Base-by-base conservation (phyloP, 2,888 invertebrate genomes). In the Xestobium rufovillosum region DNA sequence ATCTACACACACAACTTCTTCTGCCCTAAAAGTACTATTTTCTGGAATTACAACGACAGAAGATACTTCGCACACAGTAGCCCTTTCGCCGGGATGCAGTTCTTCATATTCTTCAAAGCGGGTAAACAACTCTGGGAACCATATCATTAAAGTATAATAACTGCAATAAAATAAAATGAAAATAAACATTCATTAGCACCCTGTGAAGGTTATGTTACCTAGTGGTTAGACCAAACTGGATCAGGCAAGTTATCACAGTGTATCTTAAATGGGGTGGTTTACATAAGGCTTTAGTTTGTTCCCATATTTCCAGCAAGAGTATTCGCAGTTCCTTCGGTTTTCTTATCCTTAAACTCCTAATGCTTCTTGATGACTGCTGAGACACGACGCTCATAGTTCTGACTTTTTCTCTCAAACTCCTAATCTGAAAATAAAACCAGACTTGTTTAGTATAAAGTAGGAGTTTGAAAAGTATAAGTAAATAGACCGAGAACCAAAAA, bases 61-160 rank as follows among this genome's bases (percentile, higher is more conserved):
- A 9, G 83, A 83, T 1, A 86, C 83, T 52, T 83, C 81, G 59
- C 86, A 86, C 4, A 87, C 82, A 0, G 83, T 80, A 0, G 83
- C 83, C 0, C 73, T 70, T 32, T 75, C 69, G 44, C 76, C 77
- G 1, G 83, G 83, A 70, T 80, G 70, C 2, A 66, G 60, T 14
- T 64, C 58, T 56, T 84, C 84, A 60, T 77, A 85, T 51, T 80
- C 79, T 55, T 85, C 83, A 63, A 85, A 85, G 35, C 89, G 80
- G 63, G 79, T 78, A 67, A 90, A 90, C 52, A 90, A 66, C 63
- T 89, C 89, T 9, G 89, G 89, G 67, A 90, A 89, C 90, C 90
- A 91, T 61, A 90, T 78, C 84, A 88, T 89, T 27, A 90, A 67
- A 4, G 90, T 90, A 63, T 90, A 90, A 67, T 89, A 90, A 57